Percentiles rank a stretch among this genome's conserved stretches.
These are phyloP conservation scores for Accipiter fasciatus DNA, from an alignment of 2,797 vertebrate genomes.

Conservation along the genomic window DNA sequence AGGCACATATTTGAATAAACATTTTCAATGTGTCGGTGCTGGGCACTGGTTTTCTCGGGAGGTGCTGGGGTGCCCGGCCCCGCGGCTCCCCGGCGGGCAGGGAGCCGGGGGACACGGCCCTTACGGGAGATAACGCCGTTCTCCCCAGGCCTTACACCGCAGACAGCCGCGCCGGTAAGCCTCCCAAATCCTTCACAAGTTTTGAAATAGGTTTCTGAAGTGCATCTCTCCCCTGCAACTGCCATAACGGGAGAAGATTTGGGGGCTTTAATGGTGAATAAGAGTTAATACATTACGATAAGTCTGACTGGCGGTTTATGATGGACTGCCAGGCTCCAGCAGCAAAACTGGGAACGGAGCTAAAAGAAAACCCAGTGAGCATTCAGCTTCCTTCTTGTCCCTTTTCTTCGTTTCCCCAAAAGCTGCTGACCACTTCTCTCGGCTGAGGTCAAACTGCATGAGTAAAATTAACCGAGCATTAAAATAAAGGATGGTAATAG, in stretches of 20 bases:
- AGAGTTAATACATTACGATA: no score
- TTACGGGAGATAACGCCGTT: fast-evolving
- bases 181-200: neutral
- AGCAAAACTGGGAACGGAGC: no score
- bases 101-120: no score
- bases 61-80: neutral
- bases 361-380: fast-evolving
- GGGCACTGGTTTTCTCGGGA: fast-evolving
- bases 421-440: neutral
- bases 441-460: fast-evolving
- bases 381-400: fast-evolving
- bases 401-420: neutral
- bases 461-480: neutral
- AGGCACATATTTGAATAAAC: fast-evolving
- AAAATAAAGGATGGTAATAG: neutral
- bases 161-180: fast-evolving
- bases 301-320: neutral
- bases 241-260: fast-evolving
- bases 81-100: fast-evolving
- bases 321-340: neutral
- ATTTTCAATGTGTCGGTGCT: fast-evolving
- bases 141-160: no score
- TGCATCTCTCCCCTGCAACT: no score
- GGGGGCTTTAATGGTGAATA: fast-evolving
- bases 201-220: neutral